These are phyloP conservation scores for Elachura formosa DNA, from an alignment of 2,113 vertebrate species.

Conservation along the genomic window DNA sequence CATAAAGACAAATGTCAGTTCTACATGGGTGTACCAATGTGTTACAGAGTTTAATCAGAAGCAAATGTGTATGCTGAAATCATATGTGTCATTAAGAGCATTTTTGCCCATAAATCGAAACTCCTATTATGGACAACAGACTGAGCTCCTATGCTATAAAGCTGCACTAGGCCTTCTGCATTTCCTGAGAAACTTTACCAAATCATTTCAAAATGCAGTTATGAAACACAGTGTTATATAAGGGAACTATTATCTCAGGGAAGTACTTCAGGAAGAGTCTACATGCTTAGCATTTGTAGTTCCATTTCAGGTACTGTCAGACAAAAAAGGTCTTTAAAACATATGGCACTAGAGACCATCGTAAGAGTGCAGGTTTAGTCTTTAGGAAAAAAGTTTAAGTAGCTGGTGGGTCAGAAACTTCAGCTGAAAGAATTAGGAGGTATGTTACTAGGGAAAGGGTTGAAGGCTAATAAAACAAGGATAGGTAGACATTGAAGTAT, in stretches of 20 bases:
- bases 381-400: not conserved
- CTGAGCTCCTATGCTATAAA: constrained; percentile 36
- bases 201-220: not conserved
- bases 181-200: constrained; percentile 36
- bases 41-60: constrained; percentile 67
- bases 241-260: not conserved
- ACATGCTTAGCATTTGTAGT: not conserved
- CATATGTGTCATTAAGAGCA: constrained; percentile 60
- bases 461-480: not conserved
- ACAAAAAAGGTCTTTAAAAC: not conserved
- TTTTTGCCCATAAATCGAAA: constrained; percentile 56
- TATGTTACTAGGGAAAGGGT: not conserved
- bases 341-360: not conserved
- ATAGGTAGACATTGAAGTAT: not conserved
- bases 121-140: constrained; percentile 37
- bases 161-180: constrained; percentile 22
- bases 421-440: not conserved
- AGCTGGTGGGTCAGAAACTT: not conserved
- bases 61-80: constrained; percentile 66
- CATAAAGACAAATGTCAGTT: constrained; percentile 66
- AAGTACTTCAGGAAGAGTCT: not conserved
- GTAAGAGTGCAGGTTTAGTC: not conserved
- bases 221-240: not conserved
- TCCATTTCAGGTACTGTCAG: not conserved
- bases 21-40: constrained; percentile 49